These are phyloP conservation scores for Lagria hirta DNA, from an alignment of 2,888 invertebrate genomes.

Conservation along the genomic window DNA sequence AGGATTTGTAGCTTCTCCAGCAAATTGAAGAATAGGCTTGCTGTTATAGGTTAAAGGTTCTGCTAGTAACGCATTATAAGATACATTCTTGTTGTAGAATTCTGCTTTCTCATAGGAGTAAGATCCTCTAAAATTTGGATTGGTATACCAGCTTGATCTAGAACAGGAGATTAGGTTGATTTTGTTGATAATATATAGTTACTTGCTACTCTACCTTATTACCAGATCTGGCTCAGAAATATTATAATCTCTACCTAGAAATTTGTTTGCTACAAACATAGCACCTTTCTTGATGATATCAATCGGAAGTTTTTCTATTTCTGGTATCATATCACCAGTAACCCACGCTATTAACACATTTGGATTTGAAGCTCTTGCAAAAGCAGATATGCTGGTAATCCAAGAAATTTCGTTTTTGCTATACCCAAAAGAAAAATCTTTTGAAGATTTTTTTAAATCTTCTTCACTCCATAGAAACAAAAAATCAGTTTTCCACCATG, in stretches of 20 bases:
- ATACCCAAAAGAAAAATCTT: constrained; percentile 2
- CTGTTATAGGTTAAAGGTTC: constrained; percentile 20
- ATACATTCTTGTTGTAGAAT: constrained; percentile 14
- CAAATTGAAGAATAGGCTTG: constrained; percentile 2
- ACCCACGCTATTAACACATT: constrained; percentile 67
- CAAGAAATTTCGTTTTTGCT: constrained; percentile 5
- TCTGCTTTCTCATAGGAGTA: constrained; percentile 31
- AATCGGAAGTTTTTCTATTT: constrained; percentile 62
- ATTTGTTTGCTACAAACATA: constrained; percentile 53
- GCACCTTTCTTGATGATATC: constrained; percentile 53
- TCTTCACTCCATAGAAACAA: constrained; percentile 52
- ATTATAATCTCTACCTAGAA: constrained; percentile 44
- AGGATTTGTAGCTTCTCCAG: constrained; percentile 11
- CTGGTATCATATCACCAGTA: constrained; percentile 61
- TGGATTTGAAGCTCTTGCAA: constrained; percentile 40
- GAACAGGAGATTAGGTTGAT: too few relatives aligned
- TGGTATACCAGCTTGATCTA: constrained; percentile 68
- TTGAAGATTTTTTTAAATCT: constrained; percentile 3
- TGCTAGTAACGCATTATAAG: constrained; percentile 13
- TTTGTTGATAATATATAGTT: background rate
- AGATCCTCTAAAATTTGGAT: constrained; percentile 60
- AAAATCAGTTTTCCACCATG: constrained; percentile 9
- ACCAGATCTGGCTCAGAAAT: too few relatives aligned
- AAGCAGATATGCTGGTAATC: background rate
- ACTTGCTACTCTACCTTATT: too few relatives aligned